Base-by-base conservation (phyloP, 2,888 invertebrate species). In the Synanthedon vespiformis region DNA sequence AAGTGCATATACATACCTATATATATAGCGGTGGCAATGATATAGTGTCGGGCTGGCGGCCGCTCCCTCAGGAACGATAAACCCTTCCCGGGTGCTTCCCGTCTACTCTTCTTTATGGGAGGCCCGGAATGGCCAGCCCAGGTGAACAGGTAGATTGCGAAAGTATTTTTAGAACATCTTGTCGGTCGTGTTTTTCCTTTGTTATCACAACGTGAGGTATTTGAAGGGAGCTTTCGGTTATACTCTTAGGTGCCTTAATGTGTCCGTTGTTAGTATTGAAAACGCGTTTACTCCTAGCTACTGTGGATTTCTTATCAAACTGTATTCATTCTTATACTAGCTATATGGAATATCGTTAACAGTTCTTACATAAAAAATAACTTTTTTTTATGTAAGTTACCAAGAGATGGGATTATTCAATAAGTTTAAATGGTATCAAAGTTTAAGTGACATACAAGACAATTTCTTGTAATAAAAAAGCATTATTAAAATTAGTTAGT, bases 131-230 rank as follows among this genome's bases (percentile, higher is more conserved):
- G 81, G 83, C 79, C 80, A 77, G 80, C 79, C 79, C 85, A 85
- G 83, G 83, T 85, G 83, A 83, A 76, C 83, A 83, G 83, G 84
- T 83, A 84, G 82, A 84, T 84, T 84, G 82, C 76, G 74, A 82
- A 80, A 78, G 83, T 86, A 86, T 86, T 86, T 85, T 86, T 81
- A 80, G 81, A 85, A 75, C 84, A 80, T 85, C 85, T 86, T 86
- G 81, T 74, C 80, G 77, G 77, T 78, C 77, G 80, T 83, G 81
- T 82, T 84, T 84, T 84, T 80, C 81, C 82, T 83, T 84, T 85
- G 85, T 84, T 85, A 83, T 80, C 83, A 80, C 34, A 82, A 82
- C 72, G 77, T 74, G 41, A 44, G 14, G 74, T 78, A 76, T 77
- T 70, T 74, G 68, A 73, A 74, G 73, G 68, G 73, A 74, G 73